A percentile compares a stretch with the other conserved stretches of the same genome.
Evolutionary conservation across 2,113 vertebrate genomes (phyloP).

Genomic region (Probosciger aterrimus): DNA sequence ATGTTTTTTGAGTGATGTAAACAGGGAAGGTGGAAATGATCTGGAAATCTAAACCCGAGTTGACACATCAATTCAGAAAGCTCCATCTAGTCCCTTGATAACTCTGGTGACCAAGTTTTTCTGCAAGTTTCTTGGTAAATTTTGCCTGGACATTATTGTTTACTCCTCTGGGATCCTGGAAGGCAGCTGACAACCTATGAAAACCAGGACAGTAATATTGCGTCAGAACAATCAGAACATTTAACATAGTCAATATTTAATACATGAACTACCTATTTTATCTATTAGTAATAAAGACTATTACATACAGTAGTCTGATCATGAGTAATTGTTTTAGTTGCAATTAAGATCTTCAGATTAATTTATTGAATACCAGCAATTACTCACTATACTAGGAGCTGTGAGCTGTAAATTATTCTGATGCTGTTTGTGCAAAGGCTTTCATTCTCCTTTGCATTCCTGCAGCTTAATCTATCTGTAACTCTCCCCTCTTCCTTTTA

Average conservation of each 20-base stretch:
- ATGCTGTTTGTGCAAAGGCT: not conserved
- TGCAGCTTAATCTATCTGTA: not conserved
- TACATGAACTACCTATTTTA: not conserved
- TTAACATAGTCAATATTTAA: not conserved
- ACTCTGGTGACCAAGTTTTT: not conserved
- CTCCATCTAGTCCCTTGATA: not conserved
- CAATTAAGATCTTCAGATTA: slow-evolving; percentile 7
- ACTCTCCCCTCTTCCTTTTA: not conserved
- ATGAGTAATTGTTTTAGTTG: not conserved
- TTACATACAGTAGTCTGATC: not conserved
- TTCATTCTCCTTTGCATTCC: not conserved
- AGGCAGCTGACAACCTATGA: not conserved
- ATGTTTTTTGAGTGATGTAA: not conserved
- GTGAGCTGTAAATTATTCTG: not conserved
- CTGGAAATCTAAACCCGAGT: not conserved
- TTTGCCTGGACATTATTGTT: not conserved
- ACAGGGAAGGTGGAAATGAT: not conserved
- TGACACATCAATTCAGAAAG: not conserved
- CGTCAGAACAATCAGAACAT: not conserved
- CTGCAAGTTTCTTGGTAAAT: not conserved
- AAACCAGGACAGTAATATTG: not conserved
- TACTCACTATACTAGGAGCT: not conserved
- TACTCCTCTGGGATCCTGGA: not conserved
- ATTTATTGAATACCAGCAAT: not conserved
- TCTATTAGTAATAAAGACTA: not conserved